Evolutionary conservation across 1,140 invertebrate genomes (phyloP).

Genomic region (Ectropis grisescens): DNA sequence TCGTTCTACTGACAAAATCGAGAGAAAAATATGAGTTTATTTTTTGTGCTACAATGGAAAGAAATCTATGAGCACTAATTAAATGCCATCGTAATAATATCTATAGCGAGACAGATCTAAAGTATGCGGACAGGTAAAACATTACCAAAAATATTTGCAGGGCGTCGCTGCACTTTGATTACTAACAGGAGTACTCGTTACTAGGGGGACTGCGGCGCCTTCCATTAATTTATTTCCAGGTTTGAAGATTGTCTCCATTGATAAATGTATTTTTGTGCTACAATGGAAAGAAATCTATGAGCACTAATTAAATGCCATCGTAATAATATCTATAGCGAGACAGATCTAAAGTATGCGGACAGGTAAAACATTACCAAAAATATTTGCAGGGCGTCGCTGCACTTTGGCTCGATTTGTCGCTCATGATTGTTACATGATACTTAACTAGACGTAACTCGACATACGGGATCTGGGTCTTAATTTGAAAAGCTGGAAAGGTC

Average conservation of each 20-base stretch:
- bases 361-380: conserved; percentile 30
- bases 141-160: conserved; percentile 33
- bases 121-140: conserved; percentile 18
- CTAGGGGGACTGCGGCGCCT: too few species aligned
- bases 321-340: conserved; percentile 36
- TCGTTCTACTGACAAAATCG: conserved; percentile 10
- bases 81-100: conserved; percentile 46
- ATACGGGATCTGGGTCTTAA: too few species aligned
- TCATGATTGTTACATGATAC: too few species aligned
- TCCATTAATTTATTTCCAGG: too few species aligned
- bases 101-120: conserved; percentile 28
- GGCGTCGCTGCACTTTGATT: conserved; percentile 16
- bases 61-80: conserved; percentile 46
- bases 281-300: conserved; percentile 45
- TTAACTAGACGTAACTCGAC: too few species aligned
- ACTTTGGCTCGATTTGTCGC: too few species aligned
- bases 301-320: conserved; percentile 52
- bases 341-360: conserved; percentile 10
- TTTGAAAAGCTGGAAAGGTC: too few species aligned
- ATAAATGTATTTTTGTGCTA: conserved; percentile 40
- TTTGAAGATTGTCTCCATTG: too few species aligned
- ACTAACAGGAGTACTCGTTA: too few species aligned
- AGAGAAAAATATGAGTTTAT: conserved; percentile 30
- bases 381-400: conserved; percentile 22
- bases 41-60: conserved; percentile 42